Base-by-base conservation (phyloP, 1,140 invertebrate species). In the Daktulosphaira vitifoliae region DNA sequence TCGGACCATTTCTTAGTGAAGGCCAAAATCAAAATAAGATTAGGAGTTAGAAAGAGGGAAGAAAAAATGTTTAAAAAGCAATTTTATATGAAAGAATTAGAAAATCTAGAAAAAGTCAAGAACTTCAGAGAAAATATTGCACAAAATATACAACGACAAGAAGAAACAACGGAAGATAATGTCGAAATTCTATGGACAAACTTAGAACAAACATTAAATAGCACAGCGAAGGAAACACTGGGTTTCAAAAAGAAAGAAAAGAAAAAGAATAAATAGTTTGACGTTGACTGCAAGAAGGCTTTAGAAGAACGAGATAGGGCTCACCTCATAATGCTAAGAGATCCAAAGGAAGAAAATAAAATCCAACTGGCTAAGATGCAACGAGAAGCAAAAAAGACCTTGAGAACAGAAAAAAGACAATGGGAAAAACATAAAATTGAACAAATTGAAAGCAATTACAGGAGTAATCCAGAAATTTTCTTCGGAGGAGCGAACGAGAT, bases 1-100 rank as follows among this genome's bases (percentile, higher is more conserved):
- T 66, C 66, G 2, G 68, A 68, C 39, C 66, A 68, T 39, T 56
- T 37, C 23, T 37, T 70, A 51, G 65, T 70, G 4, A 26, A 44
- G 53, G 46, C 65, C 22, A 64, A 65, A 54, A 9, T 68, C 51
- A 42, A 42, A 42, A 42, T 42, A 42, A 42, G 39, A 42, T 46
- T 53, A 53, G 11, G 44, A 51, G 44, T 48, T 48, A 48, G 44
- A 48, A 48, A 20, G 44, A 48, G 44, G 44, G 16, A 48, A 48
- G 44, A 20, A 48, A 22, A 48, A 48, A 18, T 48, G 44, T 48
- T 48, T 48, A 48, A 48, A 48, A 33, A 48, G 20, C 44, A 18
- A 9, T 48, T 48, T 48, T 5, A 49, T 49, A 25, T 25, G 23
- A 49, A 49, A 49, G 22, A 49, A 49, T 3, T 49, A 49, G 22